A percentile compares a stretch with the other conserved stretches of the same genome.
Evolutionary conservation across 2,888 invertebrate genomes (phyloP).

Genomic region (Crocallis elinguaria): DNA sequence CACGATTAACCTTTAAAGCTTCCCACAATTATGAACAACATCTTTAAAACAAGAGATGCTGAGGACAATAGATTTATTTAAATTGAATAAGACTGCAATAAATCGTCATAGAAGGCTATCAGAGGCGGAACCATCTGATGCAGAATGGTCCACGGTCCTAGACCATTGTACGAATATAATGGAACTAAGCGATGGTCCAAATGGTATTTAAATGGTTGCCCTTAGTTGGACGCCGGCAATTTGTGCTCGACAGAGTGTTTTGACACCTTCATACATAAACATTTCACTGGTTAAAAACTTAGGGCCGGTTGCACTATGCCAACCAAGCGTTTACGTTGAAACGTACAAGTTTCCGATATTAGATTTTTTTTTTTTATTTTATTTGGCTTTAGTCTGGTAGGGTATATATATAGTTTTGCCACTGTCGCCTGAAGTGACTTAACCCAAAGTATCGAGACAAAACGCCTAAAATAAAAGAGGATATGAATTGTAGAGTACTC

Average conservation of each 20-base stretch:
- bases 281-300: constrained; percentile 58
- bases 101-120: constrained; percentile 83
- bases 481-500: no score
- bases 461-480: no score
- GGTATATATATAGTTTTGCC: no score
- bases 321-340: no score
- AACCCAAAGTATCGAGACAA: no score
- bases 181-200: constrained; percentile 45
- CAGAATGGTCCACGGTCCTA: constrained; percentile 57
- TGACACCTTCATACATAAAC: constrained; percentile 82
- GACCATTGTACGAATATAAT: constrained; percentile 56
- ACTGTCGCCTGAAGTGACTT: no score
- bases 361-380: no score
- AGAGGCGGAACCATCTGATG: constrained; percentile 75
- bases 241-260: constrained; percentile 74
- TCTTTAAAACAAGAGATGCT: constrained; percentile 29
- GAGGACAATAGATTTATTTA: constrained; percentile 73
- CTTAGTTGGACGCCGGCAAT: constrained; percentile 71
- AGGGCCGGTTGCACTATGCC: constrained; percentile 14
- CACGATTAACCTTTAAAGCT: constrained; percentile 57
- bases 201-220: constrained; percentile 78
- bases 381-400: no score
- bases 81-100: constrained; percentile 80
- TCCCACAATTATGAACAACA: constrained; percentile 51
- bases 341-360: no score